These are phyloP conservation scores for Campoletis raptor DNA, from an alignment of 2,888 invertebrate genomes.

Conservation along the genomic window DNA sequence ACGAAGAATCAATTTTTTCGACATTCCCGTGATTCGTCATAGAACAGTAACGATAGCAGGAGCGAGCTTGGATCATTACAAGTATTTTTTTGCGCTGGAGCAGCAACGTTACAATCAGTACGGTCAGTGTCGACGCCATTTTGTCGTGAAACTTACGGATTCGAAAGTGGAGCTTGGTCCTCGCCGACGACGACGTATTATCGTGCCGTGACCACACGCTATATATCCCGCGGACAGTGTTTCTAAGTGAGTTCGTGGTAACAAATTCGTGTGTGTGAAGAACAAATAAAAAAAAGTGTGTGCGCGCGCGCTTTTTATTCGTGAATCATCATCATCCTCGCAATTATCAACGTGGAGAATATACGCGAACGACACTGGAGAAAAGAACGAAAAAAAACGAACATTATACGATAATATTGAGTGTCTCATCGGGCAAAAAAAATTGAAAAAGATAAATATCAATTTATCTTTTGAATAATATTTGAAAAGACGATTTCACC, in stretches of 20 bases:
- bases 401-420: neutral
- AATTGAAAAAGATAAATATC: neutral
- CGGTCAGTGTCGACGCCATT: slow-evolving; percentile 82
- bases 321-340: slow-evolving; percentile 19
- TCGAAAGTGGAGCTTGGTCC: slow-evolving; percentile 71
- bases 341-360: slow-evolving; percentile 41
- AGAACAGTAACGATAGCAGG: neutral
- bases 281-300: neutral
- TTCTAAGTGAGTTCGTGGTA: neutral
- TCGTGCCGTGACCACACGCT: slow-evolving; percentile 63
- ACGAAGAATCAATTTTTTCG: neutral
- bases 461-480: neutral
- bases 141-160: slow-evolving; percentile 77
- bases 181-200: slow-evolving; percentile 55
- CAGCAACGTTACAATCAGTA: slow-evolving; percentile 76
- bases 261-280: neutral
- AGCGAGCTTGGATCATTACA: slow-evolving; percentile 16
- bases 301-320: neutral
- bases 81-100: slow-evolving; percentile 74
- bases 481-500: neutral
- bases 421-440: neutral
- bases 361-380: slow-evolving; percentile 48
- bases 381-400: slow-evolving; percentile 31
- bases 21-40: neutral
- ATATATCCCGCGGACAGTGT: neutral